Evolutionary conservation across 2,113 vertebrate genomes (phyloP).

Genomic region (Apodemus speciosus): DNA sequence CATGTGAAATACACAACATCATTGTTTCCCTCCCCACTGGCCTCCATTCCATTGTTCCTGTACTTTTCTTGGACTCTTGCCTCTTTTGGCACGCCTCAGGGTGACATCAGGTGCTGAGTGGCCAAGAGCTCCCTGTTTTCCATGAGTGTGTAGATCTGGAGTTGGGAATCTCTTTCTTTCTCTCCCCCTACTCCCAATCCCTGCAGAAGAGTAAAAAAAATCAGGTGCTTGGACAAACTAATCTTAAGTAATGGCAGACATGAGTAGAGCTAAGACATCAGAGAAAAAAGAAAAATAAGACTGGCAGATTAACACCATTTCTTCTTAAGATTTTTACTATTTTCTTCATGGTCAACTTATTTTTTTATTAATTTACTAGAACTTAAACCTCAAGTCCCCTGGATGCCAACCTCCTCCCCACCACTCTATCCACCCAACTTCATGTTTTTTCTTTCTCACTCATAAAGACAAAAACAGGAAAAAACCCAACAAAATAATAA

Average conservation of each 20-base stretch:
- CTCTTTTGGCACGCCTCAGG: not conserved
- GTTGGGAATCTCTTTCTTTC: too few species aligned
- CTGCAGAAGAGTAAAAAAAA: not conserved
- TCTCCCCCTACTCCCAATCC: rapidly evolving
- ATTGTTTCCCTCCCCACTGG: not conserved
- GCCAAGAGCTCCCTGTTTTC: not conserved
- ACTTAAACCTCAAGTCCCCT: not conserved
- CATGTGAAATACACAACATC: constrained; percentile 37
- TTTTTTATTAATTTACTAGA: not conserved
- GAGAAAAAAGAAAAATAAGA: not conserved
- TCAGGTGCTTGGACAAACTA: not conserved
- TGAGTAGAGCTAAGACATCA: not conserved
- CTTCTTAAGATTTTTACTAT: not conserved
- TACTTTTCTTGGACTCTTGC: not conserved
- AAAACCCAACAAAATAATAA: not conserved
- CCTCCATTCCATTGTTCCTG: not conserved
- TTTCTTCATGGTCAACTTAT: not conserved
- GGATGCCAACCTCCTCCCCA: not conserved
- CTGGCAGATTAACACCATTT: not conserved
- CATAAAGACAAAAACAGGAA: not conserved
- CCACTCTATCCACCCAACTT: not conserved
- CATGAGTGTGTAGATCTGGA: not conserved
- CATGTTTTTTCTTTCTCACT: not conserved
- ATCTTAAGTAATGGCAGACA: not conserved
- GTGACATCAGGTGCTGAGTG: not conserved